phyloP scores from a whole-genome alignment of 2,113 vertebrate species.

The Hemicordylus capensis region DNA sequence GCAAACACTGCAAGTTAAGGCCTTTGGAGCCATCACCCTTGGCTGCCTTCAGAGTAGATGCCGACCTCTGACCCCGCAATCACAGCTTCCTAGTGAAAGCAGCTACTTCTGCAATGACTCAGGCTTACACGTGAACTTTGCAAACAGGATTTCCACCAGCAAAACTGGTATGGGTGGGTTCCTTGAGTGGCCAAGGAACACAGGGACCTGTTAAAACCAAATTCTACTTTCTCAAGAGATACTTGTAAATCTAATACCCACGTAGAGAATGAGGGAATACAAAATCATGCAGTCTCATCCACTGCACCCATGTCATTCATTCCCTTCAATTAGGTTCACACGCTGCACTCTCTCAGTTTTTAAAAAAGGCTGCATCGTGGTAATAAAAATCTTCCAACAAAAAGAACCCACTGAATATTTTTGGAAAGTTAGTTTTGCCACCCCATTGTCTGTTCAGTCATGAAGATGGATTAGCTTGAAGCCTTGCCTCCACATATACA shows the following conservation, averaged over 20 bases:
- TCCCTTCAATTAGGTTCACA: no score
- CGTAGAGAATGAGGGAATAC: no score
- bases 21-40: neutral
- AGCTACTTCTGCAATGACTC: no score
- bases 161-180: neutral
- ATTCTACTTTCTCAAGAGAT: neutral
- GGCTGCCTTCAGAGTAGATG: neutral
- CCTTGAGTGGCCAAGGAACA: neutral
- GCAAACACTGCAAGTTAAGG: rapidly evolving
- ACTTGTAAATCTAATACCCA: neutral
- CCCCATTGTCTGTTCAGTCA: neutral
- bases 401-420: neutral
- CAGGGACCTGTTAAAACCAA: neutral
- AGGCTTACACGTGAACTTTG: no score
- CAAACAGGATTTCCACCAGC: neutral
- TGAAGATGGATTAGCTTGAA: neutral
- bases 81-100: neutral
- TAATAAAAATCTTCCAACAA: no score
- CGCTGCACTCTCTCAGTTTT: no score
- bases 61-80: neutral
- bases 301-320: no score
- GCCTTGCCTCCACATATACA: neutral
- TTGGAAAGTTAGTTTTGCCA: neutral
- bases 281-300: no score
- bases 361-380: neutral